These are phyloP conservation scores for Trochalopteron elliotii DNA, from an alignment of 2,113 vertebrate species.

Conservation along the genomic window DNA sequence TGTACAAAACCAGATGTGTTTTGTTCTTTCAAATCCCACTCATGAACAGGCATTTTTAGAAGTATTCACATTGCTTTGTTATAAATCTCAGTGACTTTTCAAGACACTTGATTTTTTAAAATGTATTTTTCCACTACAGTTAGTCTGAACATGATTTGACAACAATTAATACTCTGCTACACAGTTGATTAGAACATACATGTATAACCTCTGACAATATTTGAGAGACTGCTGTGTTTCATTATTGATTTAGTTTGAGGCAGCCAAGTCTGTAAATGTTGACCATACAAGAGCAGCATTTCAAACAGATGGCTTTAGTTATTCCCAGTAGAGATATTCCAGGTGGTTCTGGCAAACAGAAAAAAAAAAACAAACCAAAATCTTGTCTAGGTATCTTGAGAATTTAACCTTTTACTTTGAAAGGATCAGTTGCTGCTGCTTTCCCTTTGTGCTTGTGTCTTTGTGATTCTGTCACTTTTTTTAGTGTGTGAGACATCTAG, in stretches of 20 bases:
- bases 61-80: not conserved
- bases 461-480: not conserved
- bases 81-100: not conserved
- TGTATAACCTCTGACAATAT: not conserved
- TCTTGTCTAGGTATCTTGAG: not conserved
- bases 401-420: not conserved
- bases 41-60: not conserved
- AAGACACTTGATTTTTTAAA: not conserved
- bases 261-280: not conserved
- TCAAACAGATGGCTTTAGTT: not conserved
- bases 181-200: not conserved
- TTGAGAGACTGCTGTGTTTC: not conserved
- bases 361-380: not conserved
- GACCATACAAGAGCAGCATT: not conserved
- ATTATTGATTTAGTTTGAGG: not conserved
- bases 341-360: not conserved
- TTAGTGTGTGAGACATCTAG: not conserved
- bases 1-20: not conserved
- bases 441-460: not conserved
- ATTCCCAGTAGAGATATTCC: not conserved
- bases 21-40: not conserved
- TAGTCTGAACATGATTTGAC: not conserved
- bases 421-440: not conserved
- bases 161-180: not conserved
- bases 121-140: not conserved